phyloP scores from a whole-genome alignment of 2,888 invertebrate species.

The Orthonychiurus folsomi region DNA sequence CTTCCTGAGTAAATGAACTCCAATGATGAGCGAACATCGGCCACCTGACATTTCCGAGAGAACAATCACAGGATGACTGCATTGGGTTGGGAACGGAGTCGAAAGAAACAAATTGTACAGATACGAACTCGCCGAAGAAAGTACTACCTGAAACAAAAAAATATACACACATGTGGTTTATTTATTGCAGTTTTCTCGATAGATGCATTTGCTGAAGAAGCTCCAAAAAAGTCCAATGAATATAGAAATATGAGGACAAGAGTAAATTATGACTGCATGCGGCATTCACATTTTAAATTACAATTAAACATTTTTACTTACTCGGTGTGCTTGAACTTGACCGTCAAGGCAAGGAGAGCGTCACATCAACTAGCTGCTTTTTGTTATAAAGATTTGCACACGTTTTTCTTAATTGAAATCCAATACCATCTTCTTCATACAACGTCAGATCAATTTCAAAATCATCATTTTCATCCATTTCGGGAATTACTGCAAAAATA shows the following conservation, averaged over 20 bases:
- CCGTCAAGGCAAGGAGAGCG: constrained; percentile 29
- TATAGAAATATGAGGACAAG: no score
- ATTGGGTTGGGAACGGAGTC: constrained; percentile 26
- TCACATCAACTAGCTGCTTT: constrained; percentile 27
- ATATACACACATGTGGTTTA: background rate
- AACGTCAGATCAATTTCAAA: background rate
- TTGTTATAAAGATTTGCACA: constrained; percentile 19
- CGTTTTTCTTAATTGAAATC: background rate
- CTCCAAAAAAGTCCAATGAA: no score
- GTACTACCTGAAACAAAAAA: constrained; percentile 21
- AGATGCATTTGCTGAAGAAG: no score
- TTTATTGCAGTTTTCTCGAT: no score
- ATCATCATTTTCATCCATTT: background rate
- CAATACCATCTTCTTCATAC: background rate
- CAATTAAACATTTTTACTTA: constrained; percentile 13
- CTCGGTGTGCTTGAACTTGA: constrained; percentile 28
- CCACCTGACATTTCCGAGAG: constrained; percentile 15
- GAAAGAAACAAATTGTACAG: constrained; percentile 21
- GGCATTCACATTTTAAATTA: background rate
- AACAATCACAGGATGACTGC: constrained; percentile 30
- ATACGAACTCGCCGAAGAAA: constrained; percentile 24
- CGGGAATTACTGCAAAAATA: no score
- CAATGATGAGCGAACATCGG: constrained; percentile 21
- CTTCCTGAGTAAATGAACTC: constrained; percentile 30
- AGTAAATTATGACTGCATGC: no score